Percentiles rank a stretch among this genome's conserved stretches.
Evolutionary conservation across 1,140 invertebrate genomes (phyloP).

Genomic region (Drosophila serrata): DNA sequence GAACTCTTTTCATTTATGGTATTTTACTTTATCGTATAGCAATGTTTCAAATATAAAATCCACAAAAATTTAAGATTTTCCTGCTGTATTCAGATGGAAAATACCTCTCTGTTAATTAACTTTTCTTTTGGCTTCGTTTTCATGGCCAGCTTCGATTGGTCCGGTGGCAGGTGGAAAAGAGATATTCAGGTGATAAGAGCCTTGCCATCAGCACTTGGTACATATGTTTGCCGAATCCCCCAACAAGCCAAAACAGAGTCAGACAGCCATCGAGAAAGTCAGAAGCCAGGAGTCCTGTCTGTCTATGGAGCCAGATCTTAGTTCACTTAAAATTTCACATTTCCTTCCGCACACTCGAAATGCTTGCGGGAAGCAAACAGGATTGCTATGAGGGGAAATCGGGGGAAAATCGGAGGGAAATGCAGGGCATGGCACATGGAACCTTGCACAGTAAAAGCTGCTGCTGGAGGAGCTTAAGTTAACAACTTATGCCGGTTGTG

Average conservation of each 20-base stretch:
- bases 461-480: constrained; percentile 72
- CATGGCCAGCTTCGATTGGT: background rate
- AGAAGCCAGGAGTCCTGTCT: constrained; percentile 31
- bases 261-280: constrained; percentile 7
- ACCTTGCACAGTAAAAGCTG: constrained; percentile 47
- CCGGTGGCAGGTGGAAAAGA: background rate
- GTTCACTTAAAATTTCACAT: constrained; percentile 56
- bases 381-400: too few relatives aligned
- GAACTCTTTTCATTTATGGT: too few relatives aligned
- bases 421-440: constrained; percentile 28
- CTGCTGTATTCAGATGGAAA: background rate
- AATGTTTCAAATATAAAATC: background rate
- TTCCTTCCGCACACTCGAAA: constrained; percentile 51
- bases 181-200: constrained; percentile 7
- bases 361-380: constrained; percentile 32
- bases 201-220: background rate
- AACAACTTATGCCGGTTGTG: constrained; percentile 73
- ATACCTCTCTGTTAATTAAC: background rate
- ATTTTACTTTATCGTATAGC: background rate
- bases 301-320: constrained; percentile 37
- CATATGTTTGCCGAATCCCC: constrained; percentile 5
- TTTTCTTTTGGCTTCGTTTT: background rate
- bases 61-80: background rate
- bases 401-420: constrained; percentile 24
- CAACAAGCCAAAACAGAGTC: constrained; percentile 26